These are phyloP conservation scores for Uloborus diversus DNA, from an alignment of 1,140 invertebrate genomes.

Conservation along the genomic window DNA sequence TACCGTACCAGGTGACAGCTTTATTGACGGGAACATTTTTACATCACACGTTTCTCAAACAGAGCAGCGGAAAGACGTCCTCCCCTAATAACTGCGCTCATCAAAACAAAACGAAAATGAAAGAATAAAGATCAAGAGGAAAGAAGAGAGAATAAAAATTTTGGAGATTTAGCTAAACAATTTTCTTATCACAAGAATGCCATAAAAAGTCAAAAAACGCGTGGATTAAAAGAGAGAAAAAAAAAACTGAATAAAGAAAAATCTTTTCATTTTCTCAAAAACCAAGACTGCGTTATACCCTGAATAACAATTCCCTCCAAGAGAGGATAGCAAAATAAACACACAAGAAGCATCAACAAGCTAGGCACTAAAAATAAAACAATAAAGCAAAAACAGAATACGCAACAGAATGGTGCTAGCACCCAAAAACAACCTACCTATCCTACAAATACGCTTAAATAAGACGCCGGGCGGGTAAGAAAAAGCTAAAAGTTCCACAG, in stretches of 20 bases:
- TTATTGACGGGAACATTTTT: slow-evolving; percentile 52
- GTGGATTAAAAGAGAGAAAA: neutral
- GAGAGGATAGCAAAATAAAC: slow-evolving; percentile 9
- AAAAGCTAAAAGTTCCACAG: neutral
- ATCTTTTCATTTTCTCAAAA: neutral
- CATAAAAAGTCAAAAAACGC: neutral
- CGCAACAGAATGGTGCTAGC: neutral
- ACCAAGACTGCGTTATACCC: slow-evolving; percentile 1
- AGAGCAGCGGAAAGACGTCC: neutral
- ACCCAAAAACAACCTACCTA: neutral
- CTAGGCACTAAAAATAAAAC: neutral
- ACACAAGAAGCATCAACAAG: neutral
- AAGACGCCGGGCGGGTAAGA: neutral
- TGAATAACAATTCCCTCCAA: slow-evolving; percentile 28
- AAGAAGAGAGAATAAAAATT: neutral
- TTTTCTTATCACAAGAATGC: slow-evolving; percentile 22
- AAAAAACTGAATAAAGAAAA: neutral
- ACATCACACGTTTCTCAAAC: slow-evolving; percentile 19
- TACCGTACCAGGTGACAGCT: slow-evolving; percentile 42
- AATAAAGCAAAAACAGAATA: neutral
- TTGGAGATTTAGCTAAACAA: slow-evolving; percentile 36
- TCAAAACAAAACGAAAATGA: neutral
- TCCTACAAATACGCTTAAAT: neutral
- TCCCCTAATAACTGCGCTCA: neutral
- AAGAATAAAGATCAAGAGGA: neutral